A percentile compares a stretch with the other conserved stretches of the same genome.
phyloP scores from a whole-genome alignment of 1,140 invertebrate genomes.

The Chlorops oryzae region DNA sequence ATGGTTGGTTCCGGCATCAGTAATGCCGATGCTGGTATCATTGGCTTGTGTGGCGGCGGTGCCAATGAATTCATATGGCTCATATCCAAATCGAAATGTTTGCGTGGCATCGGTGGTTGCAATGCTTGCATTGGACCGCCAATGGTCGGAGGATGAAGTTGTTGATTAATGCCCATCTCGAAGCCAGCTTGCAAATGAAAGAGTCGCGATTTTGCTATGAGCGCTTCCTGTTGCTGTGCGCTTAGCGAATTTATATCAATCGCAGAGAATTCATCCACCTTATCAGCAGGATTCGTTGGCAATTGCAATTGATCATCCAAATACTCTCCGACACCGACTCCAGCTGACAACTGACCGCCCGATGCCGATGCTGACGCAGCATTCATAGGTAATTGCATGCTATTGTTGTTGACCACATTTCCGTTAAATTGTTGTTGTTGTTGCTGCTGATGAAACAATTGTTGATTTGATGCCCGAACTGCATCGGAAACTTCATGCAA shows the following conservation, averaged over 20 bases:
- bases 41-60: conserved; percentile 39
- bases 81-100: conserved; percentile 42
- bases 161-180: conserved; percentile 18
- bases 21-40: conserved; percentile 39
- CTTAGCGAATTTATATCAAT: conserved; percentile 42
- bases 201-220: conserved; percentile 43
- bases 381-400: too few species aligned
- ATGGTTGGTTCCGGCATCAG: conserved; percentile 12
- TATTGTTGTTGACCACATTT: neutral
- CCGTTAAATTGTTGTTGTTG: conserved; percentile 13
- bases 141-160: conserved; percentile 13
- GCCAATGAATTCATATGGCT: conserved; percentile 39
- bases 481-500: conserved; percentile 55
- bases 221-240: conserved; percentile 42
- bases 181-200: conserved; percentile 45
- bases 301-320: conserved; percentile 20
- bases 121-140: conserved; percentile 15
- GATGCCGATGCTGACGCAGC: too few species aligned
- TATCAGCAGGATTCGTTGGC: conserved; percentile 15
- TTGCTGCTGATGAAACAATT: conserved; percentile 41
- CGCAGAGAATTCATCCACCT: conserved; percentile 29
- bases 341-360: neutral
- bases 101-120: conserved; percentile 26
- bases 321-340: too few species aligned
- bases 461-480: conserved; percentile 49